Evolutionary conservation across 2,888 invertebrate species (phyloP).

Genomic region (Craniophora ligustri): DNA sequence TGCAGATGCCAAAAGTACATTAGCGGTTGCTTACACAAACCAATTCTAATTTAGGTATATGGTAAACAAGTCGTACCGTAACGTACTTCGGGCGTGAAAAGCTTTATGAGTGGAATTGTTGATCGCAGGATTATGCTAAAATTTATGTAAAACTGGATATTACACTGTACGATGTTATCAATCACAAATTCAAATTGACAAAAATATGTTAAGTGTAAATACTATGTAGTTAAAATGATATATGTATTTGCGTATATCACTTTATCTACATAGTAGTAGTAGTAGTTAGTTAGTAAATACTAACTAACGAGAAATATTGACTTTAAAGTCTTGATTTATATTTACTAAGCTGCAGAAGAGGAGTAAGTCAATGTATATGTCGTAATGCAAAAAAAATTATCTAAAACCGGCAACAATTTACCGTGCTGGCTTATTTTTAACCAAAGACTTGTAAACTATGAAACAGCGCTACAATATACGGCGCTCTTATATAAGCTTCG

Average conservation of each 20-base stretch:
- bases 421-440: slow-evolving; percentile 55
- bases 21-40: slow-evolving; percentile 40
- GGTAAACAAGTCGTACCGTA: slow-evolving; percentile 15
- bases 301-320: too few species aligned
- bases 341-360: not conserved
- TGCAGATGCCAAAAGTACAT: slow-evolving; percentile 39
- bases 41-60: slow-evolving; percentile 47
- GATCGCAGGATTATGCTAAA: slow-evolving; percentile 18
- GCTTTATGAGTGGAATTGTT: slow-evolving; percentile 36
- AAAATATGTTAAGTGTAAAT: too few species aligned
- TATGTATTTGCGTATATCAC: too few species aligned
- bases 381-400: not conserved
- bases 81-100: slow-evolving; percentile 26
- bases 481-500: slow-evolving; percentile 43
- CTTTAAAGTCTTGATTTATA: too few species aligned
- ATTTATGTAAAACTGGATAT: not conserved
- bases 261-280: too few species aligned
- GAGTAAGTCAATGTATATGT: not conserved
- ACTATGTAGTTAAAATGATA: too few species aligned
- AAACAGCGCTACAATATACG: slow-evolving; percentile 34
- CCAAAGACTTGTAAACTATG: slow-evolving; percentile 49
- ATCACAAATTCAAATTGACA: too few species aligned
- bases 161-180: not conserved
- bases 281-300: too few species aligned
- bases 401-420: slow-evolving; percentile 10